phyloP scores from a whole-genome alignment of 2,113 vertebrate species.

The Chionis minor region DNA sequence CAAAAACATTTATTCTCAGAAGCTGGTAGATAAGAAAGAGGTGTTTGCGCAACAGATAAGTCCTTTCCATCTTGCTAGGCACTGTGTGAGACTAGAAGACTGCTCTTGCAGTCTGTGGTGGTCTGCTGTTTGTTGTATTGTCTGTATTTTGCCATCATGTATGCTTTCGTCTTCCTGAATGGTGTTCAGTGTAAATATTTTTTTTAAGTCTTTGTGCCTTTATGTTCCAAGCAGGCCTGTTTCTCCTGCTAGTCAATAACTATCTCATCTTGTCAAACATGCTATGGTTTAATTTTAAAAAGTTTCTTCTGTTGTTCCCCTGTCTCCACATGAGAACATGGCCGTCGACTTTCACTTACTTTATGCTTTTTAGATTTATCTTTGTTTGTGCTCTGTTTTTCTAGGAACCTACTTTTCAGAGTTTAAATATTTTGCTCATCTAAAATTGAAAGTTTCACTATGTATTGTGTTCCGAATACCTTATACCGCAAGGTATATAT shows the following conservation, averaged over 20 bases:
- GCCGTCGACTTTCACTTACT: neutral
- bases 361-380: neutral
- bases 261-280: neutral
- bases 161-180: neutral
- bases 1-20: neutral
- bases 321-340: neutral
- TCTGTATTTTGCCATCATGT: neutral
- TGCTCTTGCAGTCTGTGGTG: neutral
- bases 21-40: neutral
- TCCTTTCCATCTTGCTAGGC: neutral
- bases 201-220: neutral
- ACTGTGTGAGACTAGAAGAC: neutral
- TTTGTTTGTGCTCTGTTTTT: neutral
- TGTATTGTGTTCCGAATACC: neutral
- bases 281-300: neutral
- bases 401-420: neutral
- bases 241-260: neutral
- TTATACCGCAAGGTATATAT: neutral
- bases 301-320: neutral
- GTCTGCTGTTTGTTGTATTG: neutral
- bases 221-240: neutral
- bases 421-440: neutral
- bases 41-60: neutral
- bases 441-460: neutral
- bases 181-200: neutral